Evolutionary conservation across 2,113 vertebrate species (phyloP).

Genomic region (Ancistrus triradiatus): DNA sequence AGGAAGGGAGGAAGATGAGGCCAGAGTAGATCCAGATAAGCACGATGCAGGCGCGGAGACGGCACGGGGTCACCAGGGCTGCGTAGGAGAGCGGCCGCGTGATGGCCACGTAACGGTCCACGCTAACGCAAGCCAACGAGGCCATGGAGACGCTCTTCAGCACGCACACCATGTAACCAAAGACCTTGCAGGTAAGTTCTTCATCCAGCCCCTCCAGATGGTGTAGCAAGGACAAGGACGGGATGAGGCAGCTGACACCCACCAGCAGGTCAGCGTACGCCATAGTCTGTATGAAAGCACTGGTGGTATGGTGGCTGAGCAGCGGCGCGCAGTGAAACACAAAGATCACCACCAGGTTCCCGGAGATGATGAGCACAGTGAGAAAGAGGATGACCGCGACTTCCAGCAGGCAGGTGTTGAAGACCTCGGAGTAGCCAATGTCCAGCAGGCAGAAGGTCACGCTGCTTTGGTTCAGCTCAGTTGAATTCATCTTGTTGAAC

Average conservation of each 20-base stretch:
- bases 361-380: constrained; percentile 89
- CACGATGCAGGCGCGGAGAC: constrained; percentile 85
- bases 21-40: constrained; percentile 94
- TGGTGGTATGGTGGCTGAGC: constrained; percentile 93
- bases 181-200: constrained; percentile 85
- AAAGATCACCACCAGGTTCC: constrained; percentile 93
- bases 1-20: constrained; percentile 87
- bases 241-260: constrained; percentile 93
- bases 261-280: constrained; percentile 95
- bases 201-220: constrained; percentile 79
- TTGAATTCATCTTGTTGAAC: constrained; percentile 89
- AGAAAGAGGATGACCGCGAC: constrained; percentile 88
- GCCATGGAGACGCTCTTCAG: constrained; percentile 96
- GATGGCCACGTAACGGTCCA: constrained; percentile 94
- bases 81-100: constrained; percentile 89
- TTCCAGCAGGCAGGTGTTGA: constrained; percentile 89
- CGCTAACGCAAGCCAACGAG: constrained; percentile 91
- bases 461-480: constrained; percentile 80
- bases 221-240: constrained; percentile 87
- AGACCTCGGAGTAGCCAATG: constrained; percentile 79
- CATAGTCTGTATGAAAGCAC: constrained; percentile 98
- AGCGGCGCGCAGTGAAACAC: constrained; percentile 98
- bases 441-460: constrained; percentile 88
- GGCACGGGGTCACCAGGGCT: constrained; percentile 86
- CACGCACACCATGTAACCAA: constrained; percentile 92